A percentile compares a stretch with the other conserved stretches of the same genome.
Conservation (phyloP, 2,797 vertebrate genomes). For the Carapus acus region DNA sequence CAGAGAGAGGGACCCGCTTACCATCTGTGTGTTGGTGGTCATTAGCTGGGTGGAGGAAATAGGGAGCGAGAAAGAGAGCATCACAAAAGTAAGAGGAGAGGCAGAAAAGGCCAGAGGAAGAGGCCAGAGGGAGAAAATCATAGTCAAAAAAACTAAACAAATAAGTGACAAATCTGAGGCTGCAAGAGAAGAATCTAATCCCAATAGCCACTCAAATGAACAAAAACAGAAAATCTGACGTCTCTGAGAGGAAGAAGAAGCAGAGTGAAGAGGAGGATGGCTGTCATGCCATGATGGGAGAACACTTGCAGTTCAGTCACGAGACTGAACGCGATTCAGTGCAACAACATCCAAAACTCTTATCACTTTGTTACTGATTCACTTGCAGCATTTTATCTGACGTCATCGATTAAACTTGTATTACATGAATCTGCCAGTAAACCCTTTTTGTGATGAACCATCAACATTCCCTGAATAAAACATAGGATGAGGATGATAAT, state of each 20-base stretch:
- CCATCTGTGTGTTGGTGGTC: slow-evolving; percentile 98
- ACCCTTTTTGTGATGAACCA: too few relatives aligned
- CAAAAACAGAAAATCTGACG: slow-evolving; percentile 57
- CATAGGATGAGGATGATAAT: too few relatives aligned
- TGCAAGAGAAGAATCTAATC: slow-evolving; percentile 43
- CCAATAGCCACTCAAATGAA: slow-evolving; percentile 53
- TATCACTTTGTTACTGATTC: too few relatives aligned
- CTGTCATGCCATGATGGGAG: slow-evolving; percentile 53
- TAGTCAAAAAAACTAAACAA: slow-evolving; percentile 44
- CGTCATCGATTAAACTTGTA: too few relatives aligned
- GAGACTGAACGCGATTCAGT: too few relatives aligned
- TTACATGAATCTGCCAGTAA: too few relatives aligned
- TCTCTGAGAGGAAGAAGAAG: slow-evolving; percentile 66
- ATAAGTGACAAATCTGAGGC: slow-evolving; percentile 40
- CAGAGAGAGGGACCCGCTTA: slow-evolving; percentile 80
- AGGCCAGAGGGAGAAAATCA: slow-evolving; percentile 65
- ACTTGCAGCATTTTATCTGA: too few relatives aligned
- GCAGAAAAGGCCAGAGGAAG: slow-evolving; percentile 62
- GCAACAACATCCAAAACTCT: too few relatives aligned
- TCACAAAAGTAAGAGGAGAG: slow-evolving; percentile 83
- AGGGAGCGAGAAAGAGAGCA: slow-evolving; percentile 85
- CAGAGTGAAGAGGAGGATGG: slow-evolving; percentile 64
- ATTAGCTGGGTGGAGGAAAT: slow-evolving; percentile 93
- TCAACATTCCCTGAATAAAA: too few relatives aligned
- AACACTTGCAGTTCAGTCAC: slow-evolving; percentile 22